A percentile compares a stretch with the other conserved stretches of the same genome.
Evolutionary conservation across 2,888 invertebrate genomes (phyloP).

Genomic region (Acanthosepion pharaonis): DNA sequence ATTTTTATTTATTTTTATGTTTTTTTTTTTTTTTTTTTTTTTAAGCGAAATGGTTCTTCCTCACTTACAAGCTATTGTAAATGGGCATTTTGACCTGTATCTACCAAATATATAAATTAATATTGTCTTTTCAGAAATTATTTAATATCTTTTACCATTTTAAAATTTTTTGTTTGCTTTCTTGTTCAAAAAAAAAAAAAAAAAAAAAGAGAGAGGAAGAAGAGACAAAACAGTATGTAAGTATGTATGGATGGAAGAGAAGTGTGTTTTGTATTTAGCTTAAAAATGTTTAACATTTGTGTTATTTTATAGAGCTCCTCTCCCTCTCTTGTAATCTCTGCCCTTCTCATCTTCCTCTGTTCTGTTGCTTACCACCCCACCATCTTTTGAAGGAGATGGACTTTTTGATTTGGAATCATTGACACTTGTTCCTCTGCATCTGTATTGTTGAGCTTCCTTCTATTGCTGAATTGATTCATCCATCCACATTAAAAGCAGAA

Average conservation of each 20-base stretch:
- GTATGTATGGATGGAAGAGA: not conserved
- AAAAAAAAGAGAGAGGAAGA: not conserved
- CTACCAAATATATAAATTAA: not conserved
- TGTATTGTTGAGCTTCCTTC: not conserved
- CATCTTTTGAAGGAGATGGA: not conserved
- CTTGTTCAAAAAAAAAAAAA: not conserved
- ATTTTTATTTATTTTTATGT: not conserved
- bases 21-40: not conserved
- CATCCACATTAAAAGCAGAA: not conserved
- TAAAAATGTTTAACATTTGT: not conserved
- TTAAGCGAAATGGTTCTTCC: not conserved
- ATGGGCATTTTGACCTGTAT: not conserved
- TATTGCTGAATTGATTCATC: not conserved
- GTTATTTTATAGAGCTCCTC: not conserved
- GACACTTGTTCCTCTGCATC: not conserved
- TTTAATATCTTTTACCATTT: not conserved
- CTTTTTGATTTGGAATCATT: not conserved
- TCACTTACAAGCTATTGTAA: not conserved
- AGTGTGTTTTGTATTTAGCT: not conserved
- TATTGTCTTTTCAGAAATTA: slow-evolving; percentile 4
- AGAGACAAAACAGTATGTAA: not conserved
- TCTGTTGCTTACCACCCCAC: not conserved
- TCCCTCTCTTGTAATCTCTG: too few species aligned
- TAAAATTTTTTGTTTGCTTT: not conserved
- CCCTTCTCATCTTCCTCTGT: too few species aligned